phyloP scores from a whole-genome alignment of 2,113 vertebrate genomes.

The Amphiprion ocellaris region DNA sequence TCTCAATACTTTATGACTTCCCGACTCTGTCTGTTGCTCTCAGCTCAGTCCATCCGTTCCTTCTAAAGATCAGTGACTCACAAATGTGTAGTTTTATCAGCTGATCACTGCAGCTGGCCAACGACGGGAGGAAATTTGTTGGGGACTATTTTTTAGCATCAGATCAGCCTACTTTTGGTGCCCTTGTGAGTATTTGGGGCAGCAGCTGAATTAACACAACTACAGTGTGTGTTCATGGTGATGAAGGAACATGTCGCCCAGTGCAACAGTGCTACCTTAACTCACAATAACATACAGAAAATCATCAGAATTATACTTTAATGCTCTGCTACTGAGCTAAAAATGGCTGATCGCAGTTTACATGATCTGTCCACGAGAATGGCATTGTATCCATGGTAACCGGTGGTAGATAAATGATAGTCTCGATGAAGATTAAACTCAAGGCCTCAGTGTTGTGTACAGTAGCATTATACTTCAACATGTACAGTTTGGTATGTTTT shows the following conservation, averaged over 20 bases:
- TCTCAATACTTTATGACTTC: too few species aligned
- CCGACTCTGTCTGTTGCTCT: neutral
- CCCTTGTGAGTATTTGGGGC: too few species aligned
- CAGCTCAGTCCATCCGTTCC: too few species aligned
- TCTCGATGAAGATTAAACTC: too few species aligned
- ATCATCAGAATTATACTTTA: neutral
- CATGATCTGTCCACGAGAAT: neutral
- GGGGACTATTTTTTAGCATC: too few species aligned
- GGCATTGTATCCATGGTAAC: neutral
- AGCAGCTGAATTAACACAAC: too few species aligned
- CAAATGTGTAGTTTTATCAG: neutral
- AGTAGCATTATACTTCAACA: neutral
- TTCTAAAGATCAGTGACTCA: neutral
- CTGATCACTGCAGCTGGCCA: neutral
- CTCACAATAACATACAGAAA: neutral
- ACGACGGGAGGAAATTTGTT: too few species aligned
- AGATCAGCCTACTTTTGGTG: too few species aligned
- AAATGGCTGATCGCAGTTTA: neutral
- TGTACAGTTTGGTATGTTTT: constrained; percentile 36
- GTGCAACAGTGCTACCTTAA: neutral
- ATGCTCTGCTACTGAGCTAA: neutral
- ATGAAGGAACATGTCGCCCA: too few species aligned
- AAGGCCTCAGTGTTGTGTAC: constrained; percentile 8
- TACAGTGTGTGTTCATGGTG: too few species aligned
- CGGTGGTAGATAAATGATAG: neutral